Base-by-base conservation (phyloP, 1,140 invertebrate species). In the Zaprionus tsacasi region DNA sequence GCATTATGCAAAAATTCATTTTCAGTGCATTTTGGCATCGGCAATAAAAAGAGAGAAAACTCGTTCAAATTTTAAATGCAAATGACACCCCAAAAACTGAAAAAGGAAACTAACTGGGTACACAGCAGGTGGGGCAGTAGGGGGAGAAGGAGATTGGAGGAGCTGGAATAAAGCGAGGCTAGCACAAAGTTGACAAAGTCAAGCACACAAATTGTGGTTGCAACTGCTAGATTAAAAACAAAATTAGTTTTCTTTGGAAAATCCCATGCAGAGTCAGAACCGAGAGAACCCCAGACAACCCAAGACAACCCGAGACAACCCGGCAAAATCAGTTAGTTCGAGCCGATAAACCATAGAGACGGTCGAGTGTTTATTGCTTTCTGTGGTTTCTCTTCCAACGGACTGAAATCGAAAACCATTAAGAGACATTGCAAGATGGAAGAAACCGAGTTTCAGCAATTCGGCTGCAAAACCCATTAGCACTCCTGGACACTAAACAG, bases 241-340 rank as follows among this genome's bases (percentile, higher is more conserved):
- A 82, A 87, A 88, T 88, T 87, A 74, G 70, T 80, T 87, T 74
- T 71, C 33, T 76, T 75, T 71, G 79, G 82, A 87, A 82, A 82
- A 82, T 77, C 76, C 67, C 74, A 82, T 77, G 33, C 67, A 17
- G n/a, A 70, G 76, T 38, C 40, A 45, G 21, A 21, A 21, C 21
- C 21, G 21, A 21, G 21, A 21, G 1, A 33, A 33, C 5, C 5
- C 33, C 33, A 10, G n/a, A 21, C 1, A 21, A 21, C 21, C 40
- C 13, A 13, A n/a, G 38, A 11, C 38, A 40, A 7, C 13, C 17
- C 30, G 27, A 33, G 33, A 35, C 33, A 35, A 35, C 33, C 33
- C 33, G 33, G 66, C 35, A 48, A 43, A 70, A 81, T 75, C 78
- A 63, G 78, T 81, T 78, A 52, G 77, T 75, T 56, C n/a, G 33